Evolutionary conservation across 2,888 invertebrate genomes (phyloP).

Genomic region (Mesochorus sp.): DNA sequence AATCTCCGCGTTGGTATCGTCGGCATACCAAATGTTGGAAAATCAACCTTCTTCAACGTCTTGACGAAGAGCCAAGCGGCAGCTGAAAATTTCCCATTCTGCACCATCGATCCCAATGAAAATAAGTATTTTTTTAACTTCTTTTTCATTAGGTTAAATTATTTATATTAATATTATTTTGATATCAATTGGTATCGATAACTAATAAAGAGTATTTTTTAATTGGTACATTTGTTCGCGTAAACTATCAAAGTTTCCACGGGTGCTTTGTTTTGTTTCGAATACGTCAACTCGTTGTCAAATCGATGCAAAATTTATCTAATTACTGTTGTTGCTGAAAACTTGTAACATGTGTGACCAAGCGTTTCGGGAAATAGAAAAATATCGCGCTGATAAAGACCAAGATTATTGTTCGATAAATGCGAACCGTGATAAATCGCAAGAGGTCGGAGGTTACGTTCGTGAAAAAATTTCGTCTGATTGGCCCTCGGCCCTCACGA

Average conservation of each 20-base stretch:
- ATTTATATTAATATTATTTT: neutral
- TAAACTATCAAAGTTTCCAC: neutral
- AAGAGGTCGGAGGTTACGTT: constrained; percentile 68
- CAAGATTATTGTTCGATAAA: constrained; percentile 8
- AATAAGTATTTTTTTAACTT: constrained; percentile 90
- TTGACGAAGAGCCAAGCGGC: constrained; percentile 98
- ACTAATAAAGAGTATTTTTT: neutral
- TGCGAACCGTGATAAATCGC: constrained; percentile 50
- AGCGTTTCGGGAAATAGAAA: neutral
- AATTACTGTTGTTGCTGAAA: neutral
- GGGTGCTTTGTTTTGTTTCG: neutral
- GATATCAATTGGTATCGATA: neutral
- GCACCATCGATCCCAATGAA: constrained; percentile 99
- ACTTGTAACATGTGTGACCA: constrained; percentile 32
- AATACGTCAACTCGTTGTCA: constrained; percentile 7
- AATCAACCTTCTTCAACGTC: constrained; percentile 99
- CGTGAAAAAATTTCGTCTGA: constrained; percentile 8
- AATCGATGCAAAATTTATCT: neutral
- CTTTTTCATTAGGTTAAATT: neutral
- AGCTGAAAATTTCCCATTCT: constrained; percentile 99
- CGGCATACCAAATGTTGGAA: constrained; percentile 98
- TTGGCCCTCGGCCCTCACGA: constrained; percentile 53
- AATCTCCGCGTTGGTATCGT: constrained; percentile 98
- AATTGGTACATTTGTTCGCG: neutral
- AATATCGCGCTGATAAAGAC: neutral